phyloP scores from a whole-genome alignment of 1,140 invertebrate genomes.

The Sycophaga agraensis region DNA sequence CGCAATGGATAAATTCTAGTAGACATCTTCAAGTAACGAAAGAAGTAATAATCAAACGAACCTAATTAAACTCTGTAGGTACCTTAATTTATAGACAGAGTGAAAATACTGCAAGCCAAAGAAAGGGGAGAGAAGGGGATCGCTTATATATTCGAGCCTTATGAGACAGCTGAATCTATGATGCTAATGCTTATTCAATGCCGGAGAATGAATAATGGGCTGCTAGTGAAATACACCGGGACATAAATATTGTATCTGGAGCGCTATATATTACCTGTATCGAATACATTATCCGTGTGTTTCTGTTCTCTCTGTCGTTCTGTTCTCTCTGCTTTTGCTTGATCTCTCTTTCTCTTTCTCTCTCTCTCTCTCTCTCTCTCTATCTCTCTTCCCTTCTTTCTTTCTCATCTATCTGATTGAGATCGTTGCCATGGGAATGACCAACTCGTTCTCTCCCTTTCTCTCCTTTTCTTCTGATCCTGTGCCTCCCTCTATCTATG shows the following conservation, averaged over 20 bases:
- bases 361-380: conserved; percentile 33
- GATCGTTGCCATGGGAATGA: conserved; percentile 53
- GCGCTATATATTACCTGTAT: conserved; percentile 56
- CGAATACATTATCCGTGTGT: conserved; percentile 51
- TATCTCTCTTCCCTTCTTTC: conserved; percentile 37
- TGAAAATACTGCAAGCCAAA: background rate
- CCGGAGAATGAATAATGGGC: conserved; percentile 55
- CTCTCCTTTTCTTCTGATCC: background rate
- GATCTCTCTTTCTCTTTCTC: conserved; percentile 36
- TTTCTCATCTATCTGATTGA: conserved; percentile 49
- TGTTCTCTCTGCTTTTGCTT: conserved; percentile 26
- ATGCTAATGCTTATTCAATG: conserved; percentile 56
- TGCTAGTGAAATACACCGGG: conserved; percentile 53
- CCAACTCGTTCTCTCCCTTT: conserved; percentile 34
- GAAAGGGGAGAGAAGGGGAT: conserved; percentile 3
- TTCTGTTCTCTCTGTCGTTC: conserved; percentile 37
- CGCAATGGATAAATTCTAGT: too few species aligned
- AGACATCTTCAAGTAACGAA: background rate
- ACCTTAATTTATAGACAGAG: background rate
- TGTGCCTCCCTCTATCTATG: background rate
- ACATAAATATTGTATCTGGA: conserved; percentile 58
- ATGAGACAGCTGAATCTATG: conserved; percentile 47
- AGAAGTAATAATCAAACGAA: background rate
- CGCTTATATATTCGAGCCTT: conserved; percentile 33
- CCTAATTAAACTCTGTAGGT: conserved; percentile 7